Percentiles rank a stretch among this genome's conserved stretches.
phyloP scores from a whole-genome alignment of 2,113 vertebrate genomes.

The Microtus oregoni region DNA sequence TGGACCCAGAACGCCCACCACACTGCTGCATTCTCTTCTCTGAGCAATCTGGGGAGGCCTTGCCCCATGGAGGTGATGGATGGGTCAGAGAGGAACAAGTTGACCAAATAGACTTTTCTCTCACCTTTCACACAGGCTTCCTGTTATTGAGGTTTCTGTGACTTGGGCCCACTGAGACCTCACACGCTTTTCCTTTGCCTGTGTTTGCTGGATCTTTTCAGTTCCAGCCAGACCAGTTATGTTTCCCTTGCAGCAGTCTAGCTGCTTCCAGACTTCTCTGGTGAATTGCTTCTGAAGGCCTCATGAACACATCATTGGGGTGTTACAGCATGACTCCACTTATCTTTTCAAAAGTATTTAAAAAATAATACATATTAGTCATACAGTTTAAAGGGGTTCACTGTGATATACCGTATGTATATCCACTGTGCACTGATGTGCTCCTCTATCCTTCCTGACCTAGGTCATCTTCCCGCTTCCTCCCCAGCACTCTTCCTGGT shows the following conservation, averaged over 20 bases:
- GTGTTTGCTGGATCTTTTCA: background rate
- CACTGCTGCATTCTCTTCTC: background rate
- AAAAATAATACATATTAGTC: too few relatives aligned
- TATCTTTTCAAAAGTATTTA: background rate
- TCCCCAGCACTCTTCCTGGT: background rate
- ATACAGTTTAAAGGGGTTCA: background rate
- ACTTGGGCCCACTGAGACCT: background rate
- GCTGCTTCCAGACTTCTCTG: background rate
- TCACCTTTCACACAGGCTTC: background rate
- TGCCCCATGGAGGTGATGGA: background rate
- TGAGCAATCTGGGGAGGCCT: background rate
- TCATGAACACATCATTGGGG: background rate
- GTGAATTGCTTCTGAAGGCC: background rate
- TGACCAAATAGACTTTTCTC: background rate
- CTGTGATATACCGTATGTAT: background rate
- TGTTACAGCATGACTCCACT: background rate
- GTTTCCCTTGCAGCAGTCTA: background rate
- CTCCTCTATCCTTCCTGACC: background rate
- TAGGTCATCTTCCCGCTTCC: too few relatives aligned
- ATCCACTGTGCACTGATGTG: too few relatives aligned
- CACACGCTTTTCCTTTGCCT: background rate
- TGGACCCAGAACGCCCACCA: background rate
- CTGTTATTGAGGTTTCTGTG: background rate
- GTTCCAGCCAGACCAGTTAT: too few relatives aligned
- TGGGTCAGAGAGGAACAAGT: background rate